Base-by-base conservation (phyloP, 2,888 invertebrate species). In the Chloromyia formosa region DNA sequence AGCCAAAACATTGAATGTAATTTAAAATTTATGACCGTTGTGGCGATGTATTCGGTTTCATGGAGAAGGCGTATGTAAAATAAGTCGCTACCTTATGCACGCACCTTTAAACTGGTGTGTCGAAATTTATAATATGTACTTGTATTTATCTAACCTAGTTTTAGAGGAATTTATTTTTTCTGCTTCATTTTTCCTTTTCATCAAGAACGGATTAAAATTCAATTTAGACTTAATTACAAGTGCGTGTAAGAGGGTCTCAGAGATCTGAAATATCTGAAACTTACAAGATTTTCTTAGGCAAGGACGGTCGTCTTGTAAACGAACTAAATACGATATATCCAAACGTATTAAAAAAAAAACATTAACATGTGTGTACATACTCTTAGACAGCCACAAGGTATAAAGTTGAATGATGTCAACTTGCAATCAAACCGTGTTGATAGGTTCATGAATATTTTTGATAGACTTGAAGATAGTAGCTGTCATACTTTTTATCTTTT, bases 181-280 rank as follows among this genome's bases (percentile, higher is more conserved):
- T 35, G 20, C 4, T 16, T 20, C 56, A 18, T 1, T 56, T 49
- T 10, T 56, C 20, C 16, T 16, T 56, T 18, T 18, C 56, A 56
- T 3, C 10, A n/a, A 20, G 16, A 20, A 16, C 22, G 56, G 22
- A 56, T 56, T n/a, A 56, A 56, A 56, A 56, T 2, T 20, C 20
- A 56, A 56, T 56, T 20, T 16, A 16, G 5, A 56, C 20, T 56
- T 56, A 56, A 56, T 56, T 56, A 56, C 56, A 20, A 56, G 56
- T 56, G 56, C 56, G 56, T 56, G 56, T 18, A 56, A 53, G 9
- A 53, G 53, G 14, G 14, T 53, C 16, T 4, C 14, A 16, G 10
- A 16, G 53, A 1, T 20, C 56, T 56, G 20, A 20, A 56, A 20
- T 56, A 20, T 18, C 16, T 56, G 1, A 16, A 56, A 18, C 18